Evolutionary conservation across 64 coral and sea anemone species (phyloP).

Genomic region (Cladopsammia gracilis): DNA sequence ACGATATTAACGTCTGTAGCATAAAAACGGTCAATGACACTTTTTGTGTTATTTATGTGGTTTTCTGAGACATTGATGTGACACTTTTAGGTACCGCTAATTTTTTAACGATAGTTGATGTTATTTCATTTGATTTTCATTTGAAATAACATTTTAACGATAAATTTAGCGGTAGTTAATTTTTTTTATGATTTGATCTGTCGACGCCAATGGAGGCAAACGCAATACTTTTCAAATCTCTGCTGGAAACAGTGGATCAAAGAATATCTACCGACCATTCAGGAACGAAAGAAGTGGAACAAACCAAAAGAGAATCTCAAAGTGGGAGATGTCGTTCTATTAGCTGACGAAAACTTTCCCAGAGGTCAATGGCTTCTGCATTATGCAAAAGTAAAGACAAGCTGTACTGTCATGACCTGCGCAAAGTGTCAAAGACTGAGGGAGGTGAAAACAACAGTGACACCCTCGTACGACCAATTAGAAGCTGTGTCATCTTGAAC

Average conservation of each 20-base stretch:
- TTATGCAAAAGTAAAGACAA: background rate
- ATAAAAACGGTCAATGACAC: too few relatives aligned
- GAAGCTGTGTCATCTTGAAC: too few relatives aligned
- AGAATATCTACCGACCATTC: conserved; percentile 37
- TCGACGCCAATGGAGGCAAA: conserved; percentile 18
- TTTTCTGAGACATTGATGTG: too few relatives aligned
- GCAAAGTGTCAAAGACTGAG: conserved; percentile 4
- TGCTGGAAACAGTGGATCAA: conserved; percentile 27
- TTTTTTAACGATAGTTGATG: too few relatives aligned
- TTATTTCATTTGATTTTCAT: too few relatives aligned
- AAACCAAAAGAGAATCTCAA: background rate
- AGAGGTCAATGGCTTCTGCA: conserved; percentile 17
- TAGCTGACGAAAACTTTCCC: conserved; percentile 22
- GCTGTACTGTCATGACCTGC: conserved; percentile 23
- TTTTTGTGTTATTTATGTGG: too few relatives aligned
- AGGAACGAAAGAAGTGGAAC: conserved; percentile 54
- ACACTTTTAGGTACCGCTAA: too few relatives aligned
- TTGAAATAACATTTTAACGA: too few relatives aligned
- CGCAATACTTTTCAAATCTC: conserved; percentile 21
- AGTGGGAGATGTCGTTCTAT: too few relatives aligned
- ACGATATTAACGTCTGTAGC: too few relatives aligned
- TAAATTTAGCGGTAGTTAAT: too few relatives aligned
- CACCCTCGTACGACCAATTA: too few relatives aligned
- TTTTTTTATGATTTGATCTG: background rate
- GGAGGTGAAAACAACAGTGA: background rate